These are phyloP conservation scores for Pristionchus entomophagus DNA, from an alignment of 2,888 invertebrate species.

Conservation along the genomic window DNA sequence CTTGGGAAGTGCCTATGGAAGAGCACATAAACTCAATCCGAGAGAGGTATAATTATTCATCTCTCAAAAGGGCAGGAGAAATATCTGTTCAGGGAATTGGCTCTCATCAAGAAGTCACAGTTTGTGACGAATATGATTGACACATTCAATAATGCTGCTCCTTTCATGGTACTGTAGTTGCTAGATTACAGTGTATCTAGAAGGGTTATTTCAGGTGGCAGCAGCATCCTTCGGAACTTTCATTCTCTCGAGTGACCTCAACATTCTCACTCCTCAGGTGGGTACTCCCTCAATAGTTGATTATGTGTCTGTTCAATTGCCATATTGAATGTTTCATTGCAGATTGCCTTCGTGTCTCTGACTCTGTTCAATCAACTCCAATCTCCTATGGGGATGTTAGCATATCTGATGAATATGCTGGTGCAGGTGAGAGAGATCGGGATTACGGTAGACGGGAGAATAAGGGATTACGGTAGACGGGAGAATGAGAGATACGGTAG, in stretches of 20 bases:
- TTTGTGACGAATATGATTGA: conserved; percentile 91
- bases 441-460: too few species aligned
- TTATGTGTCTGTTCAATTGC: not conserved
- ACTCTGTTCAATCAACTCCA: conserved; percentile 97
- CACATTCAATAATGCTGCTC: conserved; percentile 94
- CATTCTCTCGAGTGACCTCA: conserved; percentile 79
- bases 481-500: too few species aligned
- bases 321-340: conserved; percentile 59
- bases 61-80: not conserved
- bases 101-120: conserved; percentile 88
- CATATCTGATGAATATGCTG: conserved; percentile 67
- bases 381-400: conserved; percentile 94
- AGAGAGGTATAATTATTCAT: conserved; percentile 75
- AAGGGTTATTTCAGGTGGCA: conserved; percentile 65
- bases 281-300: not conserved
- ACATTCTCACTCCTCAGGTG: conserved; percentile 64
- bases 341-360: conserved; percentile 94
- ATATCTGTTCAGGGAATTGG: conserved; percentile 81
- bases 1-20: conserved; percentile 80
- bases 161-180: conserved; percentile 89
- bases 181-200: conserved; percentile 76
- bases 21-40: conserved; percentile 88
- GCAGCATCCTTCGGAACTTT: conserved; percentile 88
- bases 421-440: conserved; percentile 59
- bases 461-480: too few species aligned